Evolutionary conservation across 2,113 vertebrate genomes (phyloP).

Genomic region (Menura novaehollandiae): DNA sequence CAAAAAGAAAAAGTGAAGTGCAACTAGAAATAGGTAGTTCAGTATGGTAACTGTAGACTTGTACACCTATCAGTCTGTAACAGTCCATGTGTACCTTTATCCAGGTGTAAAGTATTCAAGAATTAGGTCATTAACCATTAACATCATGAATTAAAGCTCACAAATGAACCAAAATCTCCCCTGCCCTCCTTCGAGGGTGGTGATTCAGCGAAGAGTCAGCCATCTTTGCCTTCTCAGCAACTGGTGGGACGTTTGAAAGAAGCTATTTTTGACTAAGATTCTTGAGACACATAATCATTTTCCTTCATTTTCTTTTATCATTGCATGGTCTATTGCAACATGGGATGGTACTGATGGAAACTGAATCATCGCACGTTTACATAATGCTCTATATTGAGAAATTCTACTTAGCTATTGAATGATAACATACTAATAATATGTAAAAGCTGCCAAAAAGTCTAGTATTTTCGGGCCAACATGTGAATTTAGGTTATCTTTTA

Average conservation of each 20-base stretch:
- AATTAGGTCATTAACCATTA: background rate
- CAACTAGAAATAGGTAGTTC: background rate
- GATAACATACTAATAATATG: background rate
- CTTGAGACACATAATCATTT: background rate
- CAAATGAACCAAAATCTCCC: background rate
- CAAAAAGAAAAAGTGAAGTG: background rate
- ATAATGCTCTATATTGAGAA: conserved; percentile 11
- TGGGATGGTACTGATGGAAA: background rate
- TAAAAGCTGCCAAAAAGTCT: background rate
- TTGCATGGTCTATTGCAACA: background rate
- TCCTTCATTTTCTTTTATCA: background rate
- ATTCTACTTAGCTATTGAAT: background rate
- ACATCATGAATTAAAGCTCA: background rate
- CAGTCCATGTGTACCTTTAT: background rate
- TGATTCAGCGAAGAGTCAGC: background rate
- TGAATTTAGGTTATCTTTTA: background rate
- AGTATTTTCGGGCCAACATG: background rate
- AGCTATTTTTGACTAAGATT: conserved; percentile 23
- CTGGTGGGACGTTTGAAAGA: background rate
- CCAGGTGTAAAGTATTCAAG: background rate
- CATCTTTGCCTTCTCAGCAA: background rate
- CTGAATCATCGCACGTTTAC: background rate
- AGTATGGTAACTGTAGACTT: background rate
- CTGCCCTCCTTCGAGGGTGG: background rate
- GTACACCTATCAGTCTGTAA: background rate